phyloP scores from a whole-genome alignment of 2,888 invertebrate genomes.

The Andrena marginata region DNA sequence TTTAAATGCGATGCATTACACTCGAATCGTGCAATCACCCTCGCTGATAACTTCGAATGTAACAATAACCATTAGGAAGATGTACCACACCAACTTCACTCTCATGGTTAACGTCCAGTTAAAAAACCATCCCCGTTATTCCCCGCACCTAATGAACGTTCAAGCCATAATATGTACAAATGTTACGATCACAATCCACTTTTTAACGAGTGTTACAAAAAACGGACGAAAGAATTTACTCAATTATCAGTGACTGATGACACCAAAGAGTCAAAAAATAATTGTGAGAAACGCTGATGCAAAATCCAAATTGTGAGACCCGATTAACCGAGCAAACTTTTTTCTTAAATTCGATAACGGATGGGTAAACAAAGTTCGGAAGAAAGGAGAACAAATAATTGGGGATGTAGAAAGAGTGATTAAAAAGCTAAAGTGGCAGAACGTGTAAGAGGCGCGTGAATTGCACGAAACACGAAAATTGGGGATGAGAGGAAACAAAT shows the following conservation, averaged over 20 bases:
- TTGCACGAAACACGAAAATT: background rate
- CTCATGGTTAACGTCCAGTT: constrained; percentile 45
- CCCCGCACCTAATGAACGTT: constrained; percentile 35
- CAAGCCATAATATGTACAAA: background rate
- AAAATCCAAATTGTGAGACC: too few relatives aligned
- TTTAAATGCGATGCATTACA: constrained; percentile 8
- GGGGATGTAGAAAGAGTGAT: background rate
- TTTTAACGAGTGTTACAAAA: background rate
- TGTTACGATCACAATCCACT: background rate
- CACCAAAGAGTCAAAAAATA: background rate
- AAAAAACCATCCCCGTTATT: constrained; percentile 64
- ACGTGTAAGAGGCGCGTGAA: background rate
- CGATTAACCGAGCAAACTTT: too few relatives aligned
- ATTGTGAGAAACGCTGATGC: background rate
- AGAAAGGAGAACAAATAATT: background rate
- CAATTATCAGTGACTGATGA: background rate
- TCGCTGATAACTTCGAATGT: constrained; percentile 24
- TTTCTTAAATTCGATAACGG: background rate
- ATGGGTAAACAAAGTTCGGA: background rate
- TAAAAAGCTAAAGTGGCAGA: background rate
- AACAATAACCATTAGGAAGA: constrained; percentile 45
- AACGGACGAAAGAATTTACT: background rate
- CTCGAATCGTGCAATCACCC: constrained; percentile 13
- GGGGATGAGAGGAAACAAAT: background rate
- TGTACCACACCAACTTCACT: constrained; percentile 43